Evolutionary conservation across 2,888 invertebrate genomes (phyloP).

Genomic region (Ophion ellenae): DNA sequence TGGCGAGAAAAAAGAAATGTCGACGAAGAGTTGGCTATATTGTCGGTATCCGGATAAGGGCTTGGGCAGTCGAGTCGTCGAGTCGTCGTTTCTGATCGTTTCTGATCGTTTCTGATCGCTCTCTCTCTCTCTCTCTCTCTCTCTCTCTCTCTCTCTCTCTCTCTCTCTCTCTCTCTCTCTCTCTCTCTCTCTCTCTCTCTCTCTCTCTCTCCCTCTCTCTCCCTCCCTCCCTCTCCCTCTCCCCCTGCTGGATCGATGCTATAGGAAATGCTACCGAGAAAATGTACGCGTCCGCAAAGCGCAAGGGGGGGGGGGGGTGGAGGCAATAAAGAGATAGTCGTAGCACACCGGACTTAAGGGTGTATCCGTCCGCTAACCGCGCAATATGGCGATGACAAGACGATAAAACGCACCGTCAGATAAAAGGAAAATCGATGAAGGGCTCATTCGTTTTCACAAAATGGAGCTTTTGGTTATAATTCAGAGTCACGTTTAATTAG

Average conservation of each 20-base stretch:
- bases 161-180: conserved; percentile 1
- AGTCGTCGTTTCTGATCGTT: conserved; percentile 53
- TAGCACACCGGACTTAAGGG: conserved; percentile 24
- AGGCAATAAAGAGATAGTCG: conserved; percentile 37
- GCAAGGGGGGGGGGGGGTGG: not conserved
- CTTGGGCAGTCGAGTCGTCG: conserved; percentile 57
- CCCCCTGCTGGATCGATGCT: conserved; percentile 18
- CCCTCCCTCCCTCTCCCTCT: not conserved
- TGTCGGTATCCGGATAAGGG: conserved; percentile 61
- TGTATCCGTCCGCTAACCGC: conserved; percentile 13
- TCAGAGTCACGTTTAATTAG: too few species aligned
- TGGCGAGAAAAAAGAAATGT: conserved; percentile 63
- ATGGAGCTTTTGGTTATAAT: too few species aligned
- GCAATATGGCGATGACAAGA: not conserved
- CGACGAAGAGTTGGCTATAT: conserved; percentile 25
- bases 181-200: not conserved
- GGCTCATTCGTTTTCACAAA: too few species aligned
- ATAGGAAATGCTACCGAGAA: conserved; percentile 59
- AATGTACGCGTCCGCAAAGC: conserved; percentile 27
- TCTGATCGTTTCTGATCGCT: not conserved
- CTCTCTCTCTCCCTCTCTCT: not conserved
- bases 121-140: conserved; percentile 45
- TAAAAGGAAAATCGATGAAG: not conserved
- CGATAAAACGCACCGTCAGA: not conserved
- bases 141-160: conserved; percentile 34